Evolutionary conservation across 2,888 invertebrate genomes (phyloP), one percentile per base, ranked within the genome.

Genomic region (Caenorhabditis japonica): DNA sequence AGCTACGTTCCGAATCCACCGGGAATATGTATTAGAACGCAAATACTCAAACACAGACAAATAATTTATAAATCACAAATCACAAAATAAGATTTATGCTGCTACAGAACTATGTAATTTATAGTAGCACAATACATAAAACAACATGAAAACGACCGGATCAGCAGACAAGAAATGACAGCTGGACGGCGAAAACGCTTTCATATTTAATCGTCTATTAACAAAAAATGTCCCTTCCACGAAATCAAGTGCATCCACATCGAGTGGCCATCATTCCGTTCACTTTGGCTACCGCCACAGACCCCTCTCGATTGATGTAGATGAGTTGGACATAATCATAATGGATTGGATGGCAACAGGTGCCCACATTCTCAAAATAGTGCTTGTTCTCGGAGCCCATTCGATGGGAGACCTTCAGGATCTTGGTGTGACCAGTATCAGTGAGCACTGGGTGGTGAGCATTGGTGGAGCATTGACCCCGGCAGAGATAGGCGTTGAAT

Each of bases 401-500:
- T 3, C 44, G 21, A 30, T 30, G 2, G 1, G 58, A 53, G 7
- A 46, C 53, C 13, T 58, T 52, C 39, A 75, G 30, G 21, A 70
- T 25, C 49, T 71, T 70, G 8, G 36, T 15, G 51, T 75, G 75
- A 10, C 52, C 66, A n/a, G 30, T 7, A 7, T 7, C 30, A 10
- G n/a, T n/a, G n/a, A n/a, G 92, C 85, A 95, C 90, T 89, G 95
- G 94, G 8, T 94, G 94, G 88, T 95, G 94, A 0, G 94, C 92
- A 87, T 93, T 93, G 85, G 60, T 21, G 0, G 93, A 93, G 89
- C 97, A 97, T 85, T 95, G 94, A 7, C 97, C 96, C 59, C 94
- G 92, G 90, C 97, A 97, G 90, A 95, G 95, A 90, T 94, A 94
- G 7, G 97, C 96, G 86, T 94, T 93, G 90, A 96, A 97, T 83